phyloP scores from a whole-genome alignment of 2,888 invertebrate genomes.

The Lottia scabra region DNA sequence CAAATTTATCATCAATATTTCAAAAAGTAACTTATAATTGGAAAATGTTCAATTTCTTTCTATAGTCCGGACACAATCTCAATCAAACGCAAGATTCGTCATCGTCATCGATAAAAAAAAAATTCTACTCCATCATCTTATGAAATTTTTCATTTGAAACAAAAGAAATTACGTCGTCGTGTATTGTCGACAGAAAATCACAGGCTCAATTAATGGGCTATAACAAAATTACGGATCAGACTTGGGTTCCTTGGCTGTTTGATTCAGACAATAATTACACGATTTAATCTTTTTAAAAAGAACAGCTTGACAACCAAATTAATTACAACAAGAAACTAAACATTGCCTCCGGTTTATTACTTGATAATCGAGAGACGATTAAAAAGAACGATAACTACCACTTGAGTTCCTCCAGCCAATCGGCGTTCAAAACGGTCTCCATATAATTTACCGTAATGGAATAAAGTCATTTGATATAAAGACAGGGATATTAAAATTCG shows the following conservation, averaged over 20 bases:
- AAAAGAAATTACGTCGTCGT: not conserved
- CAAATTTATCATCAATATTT: no score
- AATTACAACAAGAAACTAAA: slow-evolving; percentile 3
- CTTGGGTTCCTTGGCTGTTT: not conserved
- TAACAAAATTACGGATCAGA: not conserved
- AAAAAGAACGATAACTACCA: not conserved
- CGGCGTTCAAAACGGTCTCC: not conserved
- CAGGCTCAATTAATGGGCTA: not conserved
- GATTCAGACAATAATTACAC: slow-evolving; percentile 1
- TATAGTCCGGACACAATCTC: no score
- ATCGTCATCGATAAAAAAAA: no score
- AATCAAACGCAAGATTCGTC: no score
- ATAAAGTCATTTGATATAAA: not conserved
- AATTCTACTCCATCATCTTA: no score
- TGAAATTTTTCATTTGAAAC: not conserved
- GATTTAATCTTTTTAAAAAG: slow-evolving; percentile 1
- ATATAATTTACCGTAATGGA: slow-evolving; percentile 1
- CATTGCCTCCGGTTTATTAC: slow-evolving; percentile 3
- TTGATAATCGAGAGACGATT: slow-evolving; percentile 1
- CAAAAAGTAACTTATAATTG: no score
- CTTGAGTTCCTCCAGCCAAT: not conserved
- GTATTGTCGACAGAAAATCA: not conserved
- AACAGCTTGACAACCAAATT: slow-evolving; percentile 5
- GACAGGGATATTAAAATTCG: not conserved
- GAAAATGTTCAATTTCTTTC: no score